phyloP scores from a whole-genome alignment of 2,888 invertebrate species.

The Thymelicus acteon region DNA sequence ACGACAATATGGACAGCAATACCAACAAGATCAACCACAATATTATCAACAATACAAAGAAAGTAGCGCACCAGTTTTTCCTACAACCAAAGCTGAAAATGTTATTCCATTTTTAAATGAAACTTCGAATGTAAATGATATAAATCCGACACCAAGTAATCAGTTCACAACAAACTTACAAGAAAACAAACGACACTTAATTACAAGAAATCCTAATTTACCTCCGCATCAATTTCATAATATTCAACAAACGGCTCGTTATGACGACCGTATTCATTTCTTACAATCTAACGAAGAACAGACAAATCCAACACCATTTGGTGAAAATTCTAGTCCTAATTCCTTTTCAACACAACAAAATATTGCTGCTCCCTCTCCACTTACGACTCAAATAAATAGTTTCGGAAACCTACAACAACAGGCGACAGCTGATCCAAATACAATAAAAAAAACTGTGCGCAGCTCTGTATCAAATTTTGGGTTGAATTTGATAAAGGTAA shows the following conservation, averaged over 20 bases:
- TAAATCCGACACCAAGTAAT: neutral
- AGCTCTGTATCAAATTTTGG: constrained; percentile 61
- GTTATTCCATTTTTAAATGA: neutral
- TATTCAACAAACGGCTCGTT: neutral
- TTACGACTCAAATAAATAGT: neutral
- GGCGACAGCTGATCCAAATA: neutral
- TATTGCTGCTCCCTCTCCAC: neutral
- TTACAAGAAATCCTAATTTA: constrained; percentile 5
- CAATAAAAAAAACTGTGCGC: constrained; percentile 47
- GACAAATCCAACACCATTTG: constrained; percentile 7
- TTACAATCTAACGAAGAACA: constrained; percentile 3
- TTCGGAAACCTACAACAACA: neutral
- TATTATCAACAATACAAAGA: neutral
- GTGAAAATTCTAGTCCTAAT: constrained; percentile 12
- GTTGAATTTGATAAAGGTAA: constrained; percentile 63
- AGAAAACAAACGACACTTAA: neutral
- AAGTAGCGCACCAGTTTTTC: neutral
- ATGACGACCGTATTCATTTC: neutral
- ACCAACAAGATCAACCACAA: no score
- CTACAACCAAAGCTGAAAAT: neutral
- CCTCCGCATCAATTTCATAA: neutral
- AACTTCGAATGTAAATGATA: neutral
- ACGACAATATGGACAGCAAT: neutral
- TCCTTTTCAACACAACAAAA: constrained; percentile 13
- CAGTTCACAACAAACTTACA: constrained; percentile 1